Evolutionary conservation across 2,797 vertebrate species (phyloP).

Genomic region (Onychomys arenicola): DNA sequence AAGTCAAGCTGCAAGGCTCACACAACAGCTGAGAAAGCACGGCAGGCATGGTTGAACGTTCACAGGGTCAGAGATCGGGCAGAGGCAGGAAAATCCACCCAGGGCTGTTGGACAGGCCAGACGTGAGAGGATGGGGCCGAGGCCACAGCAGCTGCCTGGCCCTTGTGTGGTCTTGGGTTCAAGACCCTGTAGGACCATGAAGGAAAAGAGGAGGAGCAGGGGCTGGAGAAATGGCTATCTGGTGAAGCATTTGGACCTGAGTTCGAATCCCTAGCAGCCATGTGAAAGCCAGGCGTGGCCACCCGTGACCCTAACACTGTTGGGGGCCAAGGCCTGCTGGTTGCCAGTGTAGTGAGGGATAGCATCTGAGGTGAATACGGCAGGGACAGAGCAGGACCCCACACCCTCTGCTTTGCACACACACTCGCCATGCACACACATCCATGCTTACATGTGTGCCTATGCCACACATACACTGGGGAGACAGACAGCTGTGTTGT

Average conservation of each 20-base stretch:
- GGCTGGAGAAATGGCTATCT: not conserved
- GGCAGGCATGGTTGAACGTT: not conserved
- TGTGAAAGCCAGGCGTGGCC: not conserved
- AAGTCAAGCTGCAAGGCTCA: not conserved
- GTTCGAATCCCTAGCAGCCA: not conserved
- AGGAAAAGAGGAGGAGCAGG: not conserved
- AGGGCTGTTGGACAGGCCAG: not conserved
- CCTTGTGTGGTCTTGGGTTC: not conserved
- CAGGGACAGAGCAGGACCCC: not conserved
- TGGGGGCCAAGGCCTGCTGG: not conserved
- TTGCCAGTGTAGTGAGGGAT: not conserved
- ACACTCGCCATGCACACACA: not conserved
- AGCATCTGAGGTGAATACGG: too few relatives aligned
- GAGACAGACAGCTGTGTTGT: not conserved
- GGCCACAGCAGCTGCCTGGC: not conserved
- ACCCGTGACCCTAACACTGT: not conserved
- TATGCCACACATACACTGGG: not conserved
- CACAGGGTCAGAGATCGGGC: not conserved
- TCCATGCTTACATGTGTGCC: too few relatives aligned
- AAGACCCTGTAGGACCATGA: not conserved
- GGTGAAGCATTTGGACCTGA: not conserved
- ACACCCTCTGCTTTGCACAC: not conserved
- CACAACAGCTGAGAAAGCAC: not conserved
- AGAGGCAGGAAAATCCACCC: not conserved
- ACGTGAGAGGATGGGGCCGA: not conserved